Evolutionary conservation across 1,140 invertebrate species (phyloP), one percentile per base, ranked within the genome.

Genomic region (Magallana ariakensis): DNA sequence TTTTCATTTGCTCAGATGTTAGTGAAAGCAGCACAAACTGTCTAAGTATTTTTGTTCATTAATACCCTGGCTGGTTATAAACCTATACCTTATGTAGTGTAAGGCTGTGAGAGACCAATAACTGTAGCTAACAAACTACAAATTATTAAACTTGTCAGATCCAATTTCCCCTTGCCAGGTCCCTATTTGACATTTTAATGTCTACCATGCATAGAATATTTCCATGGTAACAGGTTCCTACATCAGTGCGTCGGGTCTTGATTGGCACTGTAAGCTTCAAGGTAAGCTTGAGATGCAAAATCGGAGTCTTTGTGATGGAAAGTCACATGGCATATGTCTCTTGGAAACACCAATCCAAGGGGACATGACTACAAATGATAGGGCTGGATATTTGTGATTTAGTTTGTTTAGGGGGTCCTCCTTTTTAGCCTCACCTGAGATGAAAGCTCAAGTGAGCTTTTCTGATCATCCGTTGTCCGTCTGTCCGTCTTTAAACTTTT

Each of bases 141-240:
- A 75, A 75, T 75, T 75, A 75, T 75, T 75, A 75, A 75, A 75
- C 22, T 19, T 75, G 22, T 75, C 66, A 26, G 26, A 75, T 75
- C 22, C 11, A 75, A 26, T 75, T 75, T 22, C 66, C 66, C 66
- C 66, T 46, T 26, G 26, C 33, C 66, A 75, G 66, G 33, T 13
- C 19, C 22, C 66, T 33, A 8, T 75, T 75, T 75, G 66, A 75
- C 66, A 75, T 75, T 75, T 75, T 11, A 46, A 22, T 75, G 66
- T 75, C 66, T 75, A 26, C 26, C 10, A 75, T 75, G 66, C 22
- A 75, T 75, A 75, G 26, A 75, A 75, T 46, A 33, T 75, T 26
- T 19, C 66, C 66, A 75, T 75, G 66, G 66, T 26, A 75, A 75
- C 66, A 26, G 33, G 66, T 26, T 26, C 22, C 13, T 26, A 75